A percentile compares a stretch with the other conserved stretches of the same genome.
Conservation (phyloP, 2,888 invertebrate genomes). For the Mystacides longicornis region DNA sequence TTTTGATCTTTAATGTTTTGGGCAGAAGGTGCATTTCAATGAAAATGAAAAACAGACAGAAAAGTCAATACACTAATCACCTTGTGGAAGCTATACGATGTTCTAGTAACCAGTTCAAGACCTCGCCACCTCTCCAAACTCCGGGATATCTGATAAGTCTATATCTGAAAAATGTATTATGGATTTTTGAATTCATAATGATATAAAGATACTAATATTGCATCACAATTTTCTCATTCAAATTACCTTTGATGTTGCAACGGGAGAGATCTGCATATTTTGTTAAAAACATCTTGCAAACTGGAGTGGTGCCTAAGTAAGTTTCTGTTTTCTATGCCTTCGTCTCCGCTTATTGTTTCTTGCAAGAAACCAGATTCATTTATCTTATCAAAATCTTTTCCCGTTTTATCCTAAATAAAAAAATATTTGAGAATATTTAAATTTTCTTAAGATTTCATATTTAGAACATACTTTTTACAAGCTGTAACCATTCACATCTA, state of each 20-base stretch:
- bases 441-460: too few relatives aligned
- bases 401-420: conserved; percentile 33
- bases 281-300: conserved; percentile 38
- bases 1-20: too few relatives aligned
- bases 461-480: too few relatives aligned
- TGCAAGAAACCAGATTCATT: conserved; percentile 21
- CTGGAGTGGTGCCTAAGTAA: conserved; percentile 14
- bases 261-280: conserved; percentile 37
- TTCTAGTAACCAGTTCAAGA: conserved; percentile 77
- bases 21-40: too few relatives aligned
- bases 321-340: background rate
- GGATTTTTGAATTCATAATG: background rate
- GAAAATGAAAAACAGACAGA: too few relatives aligned
- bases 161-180: conserved; percentile 41
- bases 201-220: background rate
- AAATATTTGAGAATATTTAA: too few relatives aligned
- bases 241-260: conserved; percentile 42
- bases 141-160: conserved; percentile 65
- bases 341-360: background rate
- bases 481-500: too few relatives aligned
- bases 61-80: too few relatives aligned
- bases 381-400: conserved; percentile 35
- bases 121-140: conserved; percentile 71
- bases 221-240: background rate
- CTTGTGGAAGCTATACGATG: conserved; percentile 70